Conservation (phyloP, 2,113 vertebrate species). For the Paradoxurus hermaphroditus region DNA sequence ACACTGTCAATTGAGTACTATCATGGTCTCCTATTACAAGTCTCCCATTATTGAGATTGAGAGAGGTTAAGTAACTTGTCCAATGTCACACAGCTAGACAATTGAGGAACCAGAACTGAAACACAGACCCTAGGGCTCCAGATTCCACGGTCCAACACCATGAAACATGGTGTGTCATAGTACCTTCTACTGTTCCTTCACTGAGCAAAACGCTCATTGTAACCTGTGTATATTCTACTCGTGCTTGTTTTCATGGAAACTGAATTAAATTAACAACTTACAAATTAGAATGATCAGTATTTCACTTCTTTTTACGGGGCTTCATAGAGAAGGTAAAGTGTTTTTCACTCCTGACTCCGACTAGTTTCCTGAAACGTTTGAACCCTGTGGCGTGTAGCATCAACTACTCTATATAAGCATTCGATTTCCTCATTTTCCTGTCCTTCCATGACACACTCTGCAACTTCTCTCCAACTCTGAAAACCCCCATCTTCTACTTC, state of each 20-base stretch:
- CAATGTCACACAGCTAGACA: background rate
- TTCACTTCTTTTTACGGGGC: background rate
- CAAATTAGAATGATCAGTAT: background rate
- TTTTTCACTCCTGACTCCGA: background rate
- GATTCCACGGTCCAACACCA: background rate
- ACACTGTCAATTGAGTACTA: background rate
- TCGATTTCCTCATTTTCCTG: background rate
- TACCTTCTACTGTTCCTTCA: background rate
- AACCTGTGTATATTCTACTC: background rate
- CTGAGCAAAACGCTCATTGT: background rate
- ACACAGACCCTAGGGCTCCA: background rate
- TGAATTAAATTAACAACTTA: background rate
- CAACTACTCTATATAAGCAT: background rate
- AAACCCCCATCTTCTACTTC: background rate
- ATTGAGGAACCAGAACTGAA: background rate
- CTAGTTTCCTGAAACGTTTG: background rate
- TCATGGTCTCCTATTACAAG: background rate
- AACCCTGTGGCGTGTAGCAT: rapidly evolving
- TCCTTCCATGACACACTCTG: background rate
- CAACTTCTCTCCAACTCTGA: background rate
- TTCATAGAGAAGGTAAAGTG: background rate
- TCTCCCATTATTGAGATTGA: background rate
- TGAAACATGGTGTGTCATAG: no score
- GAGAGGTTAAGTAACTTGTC: background rate
- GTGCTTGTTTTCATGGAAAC: background rate